These are phyloP conservation scores for Balaeniceps rex DNA, from an alignment of 2,113 vertebrate genomes.

Conservation along the genomic window DNA sequence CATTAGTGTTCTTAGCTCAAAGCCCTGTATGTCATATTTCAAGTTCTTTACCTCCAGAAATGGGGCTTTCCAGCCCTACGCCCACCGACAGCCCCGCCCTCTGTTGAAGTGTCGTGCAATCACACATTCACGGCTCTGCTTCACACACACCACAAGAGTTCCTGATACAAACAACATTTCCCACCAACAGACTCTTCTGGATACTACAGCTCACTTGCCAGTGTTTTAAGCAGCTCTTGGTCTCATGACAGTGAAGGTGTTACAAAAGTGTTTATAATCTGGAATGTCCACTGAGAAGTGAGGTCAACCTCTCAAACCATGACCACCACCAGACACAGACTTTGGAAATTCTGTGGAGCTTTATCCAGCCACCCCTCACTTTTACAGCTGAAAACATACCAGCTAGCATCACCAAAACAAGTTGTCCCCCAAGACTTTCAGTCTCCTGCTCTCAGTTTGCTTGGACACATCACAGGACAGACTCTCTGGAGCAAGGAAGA, in stretches of 20 bases:
- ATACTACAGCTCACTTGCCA: neutral
- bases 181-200: neutral
- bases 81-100: neutral
- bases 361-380: neutral
- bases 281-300: neutral
- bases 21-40: neutral
- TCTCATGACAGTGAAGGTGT: neutral
- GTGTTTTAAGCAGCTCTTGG: neutral
- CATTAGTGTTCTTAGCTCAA: neutral
- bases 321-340: neutral
- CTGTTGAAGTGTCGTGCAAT: neutral
- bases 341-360: neutral
- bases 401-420: neutral
- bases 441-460: neutral
- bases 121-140: neutral
- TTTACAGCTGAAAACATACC: neutral
- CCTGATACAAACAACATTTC: neutral
- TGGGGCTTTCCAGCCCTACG: neutral
- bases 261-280: neutral
- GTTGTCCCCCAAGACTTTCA: neutral
- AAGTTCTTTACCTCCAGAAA: neutral
- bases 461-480: neutral
- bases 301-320: neutral
- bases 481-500: neutral
- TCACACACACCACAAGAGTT: neutral